Conservation (phyloP, 2,113 vertebrate species). For the Hemicordylus capensis region DNA sequence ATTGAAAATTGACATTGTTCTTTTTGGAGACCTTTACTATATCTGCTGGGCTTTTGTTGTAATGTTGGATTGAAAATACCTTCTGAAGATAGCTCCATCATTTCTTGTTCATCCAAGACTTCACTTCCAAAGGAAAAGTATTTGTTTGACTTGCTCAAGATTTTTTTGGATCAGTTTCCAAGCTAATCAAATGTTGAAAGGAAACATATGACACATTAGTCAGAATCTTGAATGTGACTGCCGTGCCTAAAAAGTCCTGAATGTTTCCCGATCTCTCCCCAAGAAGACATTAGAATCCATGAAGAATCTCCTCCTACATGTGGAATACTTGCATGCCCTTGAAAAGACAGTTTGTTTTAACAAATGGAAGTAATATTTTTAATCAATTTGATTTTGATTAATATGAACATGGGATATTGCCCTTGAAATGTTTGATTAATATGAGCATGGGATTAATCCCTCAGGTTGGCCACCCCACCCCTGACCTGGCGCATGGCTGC, state of each 20-base stretch:
- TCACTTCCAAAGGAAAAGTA: not conserved
- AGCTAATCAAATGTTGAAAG: not conserved
- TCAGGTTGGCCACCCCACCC: no score
- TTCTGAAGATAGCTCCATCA: not conserved
- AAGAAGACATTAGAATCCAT: not conserved
- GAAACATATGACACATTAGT: not conserved
- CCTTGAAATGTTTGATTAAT: no score
- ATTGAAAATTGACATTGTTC: slow-evolving; percentile 9
- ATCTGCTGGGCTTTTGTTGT: not conserved
- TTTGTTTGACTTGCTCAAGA: not conserved
- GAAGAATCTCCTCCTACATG: not conserved
- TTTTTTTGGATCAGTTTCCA: not conserved
- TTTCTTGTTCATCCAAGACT: not conserved
- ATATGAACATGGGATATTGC: no score
- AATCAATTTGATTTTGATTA: no score
- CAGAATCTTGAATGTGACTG: not conserved
- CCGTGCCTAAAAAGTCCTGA: not conserved
- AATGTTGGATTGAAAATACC: not conserved
- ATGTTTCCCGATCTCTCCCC: not conserved
- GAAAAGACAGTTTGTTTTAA: no score
- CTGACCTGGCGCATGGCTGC: no score
- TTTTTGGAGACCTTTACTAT: not conserved
- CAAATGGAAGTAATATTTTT: no score
- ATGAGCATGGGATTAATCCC: no score
- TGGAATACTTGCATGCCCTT: no score